A percentile compares a stretch with the other conserved stretches of the same genome.
These are phyloP conservation scores for Epizoanthus illoricatus DNA, from an alignment of 92 coral and sea anemone species.

Conservation along the genomic window DNA sequence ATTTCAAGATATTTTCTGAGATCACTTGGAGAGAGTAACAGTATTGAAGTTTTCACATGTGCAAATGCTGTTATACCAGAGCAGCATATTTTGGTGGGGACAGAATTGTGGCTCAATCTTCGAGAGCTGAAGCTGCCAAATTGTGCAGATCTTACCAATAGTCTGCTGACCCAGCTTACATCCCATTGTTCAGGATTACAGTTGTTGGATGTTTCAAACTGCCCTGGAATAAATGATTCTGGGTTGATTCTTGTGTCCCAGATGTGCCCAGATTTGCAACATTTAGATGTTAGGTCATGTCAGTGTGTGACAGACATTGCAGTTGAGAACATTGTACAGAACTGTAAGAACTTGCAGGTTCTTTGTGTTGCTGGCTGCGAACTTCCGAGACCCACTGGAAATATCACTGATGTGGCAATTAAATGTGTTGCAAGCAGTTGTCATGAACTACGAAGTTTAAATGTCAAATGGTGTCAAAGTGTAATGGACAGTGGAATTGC, in stretches of 20 bases:
- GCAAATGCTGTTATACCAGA: slow-evolving; percentile 55
- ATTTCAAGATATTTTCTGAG: slow-evolving; percentile 44
- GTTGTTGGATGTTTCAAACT: slow-evolving; percentile 62
- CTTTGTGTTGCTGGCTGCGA: slow-evolving; percentile 80
- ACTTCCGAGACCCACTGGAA: slow-evolving; percentile 75
- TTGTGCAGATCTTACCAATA: slow-evolving; percentile 57
- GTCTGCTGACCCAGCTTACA: slow-evolving; percentile 35
- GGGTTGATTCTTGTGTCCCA: slow-evolving; percentile 64
- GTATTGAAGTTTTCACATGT: slow-evolving; percentile 52
- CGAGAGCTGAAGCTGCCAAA: slow-evolving; percentile 50
- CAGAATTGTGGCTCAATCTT: slow-evolving; percentile 24
- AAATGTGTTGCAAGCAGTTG: slow-evolving; percentile 67
- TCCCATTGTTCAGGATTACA: slow-evolving; percentile 48
- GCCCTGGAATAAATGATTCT: slow-evolving; percentile 74
- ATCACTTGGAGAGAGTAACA: slow-evolving; percentile 33
- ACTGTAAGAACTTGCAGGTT: slow-evolving; percentile 61
- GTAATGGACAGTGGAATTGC: slow-evolving; percentile 78
- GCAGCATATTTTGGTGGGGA: slow-evolving; percentile 13
- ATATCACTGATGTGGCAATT: slow-evolving; percentile 79
- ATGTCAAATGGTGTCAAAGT: slow-evolving; percentile 82
- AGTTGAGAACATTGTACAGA: slow-evolving; percentile 63
- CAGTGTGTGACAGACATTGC: slow-evolving; percentile 78
- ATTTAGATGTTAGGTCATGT: slow-evolving; percentile 69
- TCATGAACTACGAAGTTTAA: slow-evolving; percentile 43
- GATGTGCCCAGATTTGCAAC: slow-evolving; percentile 61